Evolutionary conservation across 2,888 invertebrate genomes (phyloP).

Genomic region (Euplexia lucipara): DNA sequence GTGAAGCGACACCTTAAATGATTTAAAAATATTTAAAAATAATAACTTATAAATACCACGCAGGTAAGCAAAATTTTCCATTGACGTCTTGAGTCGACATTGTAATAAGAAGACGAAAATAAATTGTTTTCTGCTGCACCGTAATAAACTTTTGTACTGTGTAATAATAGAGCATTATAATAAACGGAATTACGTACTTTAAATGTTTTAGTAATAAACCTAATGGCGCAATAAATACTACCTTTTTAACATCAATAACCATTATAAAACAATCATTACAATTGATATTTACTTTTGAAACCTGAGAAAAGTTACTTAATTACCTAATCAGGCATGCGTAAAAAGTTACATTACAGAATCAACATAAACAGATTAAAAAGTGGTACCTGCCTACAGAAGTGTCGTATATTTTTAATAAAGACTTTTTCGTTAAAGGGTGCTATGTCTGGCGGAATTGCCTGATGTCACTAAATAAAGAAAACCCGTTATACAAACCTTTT

Average conservation of each 20-base stretch:
- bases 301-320: background rate
- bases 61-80: no score
- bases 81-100: background rate
- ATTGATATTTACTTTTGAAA: background rate
- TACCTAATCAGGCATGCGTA: no score
- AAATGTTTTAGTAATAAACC: background rate
- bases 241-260: background rate
- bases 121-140: background rate
- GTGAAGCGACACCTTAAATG: no score
- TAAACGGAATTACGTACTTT: background rate
- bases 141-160: background rate
- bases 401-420: background rate
- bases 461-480: conserved; percentile 13
- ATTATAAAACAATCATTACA: conserved; percentile 6
- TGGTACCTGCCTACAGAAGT: background rate
- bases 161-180: background rate
- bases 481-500: background rate
- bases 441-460: background rate
- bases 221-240: background rate
- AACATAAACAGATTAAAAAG: conserved; percentile 6
- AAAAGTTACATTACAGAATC: conserved; percentile 4
- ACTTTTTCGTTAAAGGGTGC: background rate
- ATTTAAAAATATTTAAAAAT: background rate
- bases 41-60: no score
- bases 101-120: background rate